Evolutionary conservation across 2,797 vertebrate species (phyloP).

Genomic region (Sphaeramia orbicularis): DNA sequence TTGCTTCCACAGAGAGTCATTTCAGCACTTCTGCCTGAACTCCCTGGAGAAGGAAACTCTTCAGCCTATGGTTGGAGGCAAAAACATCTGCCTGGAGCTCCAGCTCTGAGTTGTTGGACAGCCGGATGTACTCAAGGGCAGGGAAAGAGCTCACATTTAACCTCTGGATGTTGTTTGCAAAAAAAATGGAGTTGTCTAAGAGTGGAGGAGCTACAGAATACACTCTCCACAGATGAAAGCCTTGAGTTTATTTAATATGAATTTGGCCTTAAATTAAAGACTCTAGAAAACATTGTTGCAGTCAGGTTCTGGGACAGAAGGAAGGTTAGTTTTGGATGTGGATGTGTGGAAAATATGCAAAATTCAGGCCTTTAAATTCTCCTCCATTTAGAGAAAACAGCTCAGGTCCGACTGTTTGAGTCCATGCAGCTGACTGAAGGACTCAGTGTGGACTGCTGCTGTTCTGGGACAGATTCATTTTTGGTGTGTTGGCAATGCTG

Average conservation of each 20-base stretch:
- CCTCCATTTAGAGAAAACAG: conserved; percentile 39
- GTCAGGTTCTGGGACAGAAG: conserved; percentile 26
- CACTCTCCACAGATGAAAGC: conserved; percentile 31
- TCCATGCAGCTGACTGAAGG: neutral
- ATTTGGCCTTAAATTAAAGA: conserved; percentile 42
- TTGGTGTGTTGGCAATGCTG: conserved; percentile 24
- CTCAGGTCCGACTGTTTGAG: conserved; percentile 34
- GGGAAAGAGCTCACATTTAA: conserved; percentile 50
- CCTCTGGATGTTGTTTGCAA: conserved; percentile 35
- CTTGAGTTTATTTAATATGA: conserved; percentile 31
- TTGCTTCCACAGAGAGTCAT: conserved; percentile 34
- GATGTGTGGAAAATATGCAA: conserved; percentile 27
- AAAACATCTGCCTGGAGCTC: conserved; percentile 36
- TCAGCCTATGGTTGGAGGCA: conserved; percentile 36
- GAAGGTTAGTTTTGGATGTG: neutral
- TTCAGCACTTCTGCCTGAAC: conserved; percentile 21
- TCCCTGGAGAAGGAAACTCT: conserved; percentile 24
- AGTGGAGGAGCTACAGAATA: conserved; percentile 17
- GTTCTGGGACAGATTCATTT: conserved; percentile 39
- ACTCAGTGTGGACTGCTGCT: conserved; percentile 28
- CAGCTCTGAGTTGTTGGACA: conserved; percentile 57
- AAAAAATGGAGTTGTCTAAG: conserved; percentile 13
- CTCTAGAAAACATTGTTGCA: neutral
- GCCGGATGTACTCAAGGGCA: conserved; percentile 33
- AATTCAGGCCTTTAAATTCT: conserved; percentile 34